A percentile compares a stretch with the other conserved stretches of the same genome.
phyloP scores from a whole-genome alignment of 1,140 invertebrate species.

The Drosophila pseudoobscura region DNA sequence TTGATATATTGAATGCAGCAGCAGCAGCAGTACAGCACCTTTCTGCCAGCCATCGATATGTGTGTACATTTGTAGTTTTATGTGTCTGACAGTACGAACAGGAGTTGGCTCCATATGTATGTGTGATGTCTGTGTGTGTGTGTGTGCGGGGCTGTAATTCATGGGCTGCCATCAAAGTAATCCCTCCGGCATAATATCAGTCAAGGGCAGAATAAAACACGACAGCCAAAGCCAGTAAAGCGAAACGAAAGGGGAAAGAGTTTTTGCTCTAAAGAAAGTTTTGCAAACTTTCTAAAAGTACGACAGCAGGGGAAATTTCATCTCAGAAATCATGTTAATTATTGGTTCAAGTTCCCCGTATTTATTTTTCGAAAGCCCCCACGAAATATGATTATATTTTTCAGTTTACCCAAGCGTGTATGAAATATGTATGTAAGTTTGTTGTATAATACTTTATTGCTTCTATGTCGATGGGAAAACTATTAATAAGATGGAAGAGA shows the following conservation, averaged over 20 bases:
- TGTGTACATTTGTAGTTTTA: constrained; percentile 39
- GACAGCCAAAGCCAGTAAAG: constrained; percentile 50
- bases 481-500: constrained; percentile 42
- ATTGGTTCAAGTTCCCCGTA: constrained; percentile 24
- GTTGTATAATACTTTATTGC: constrained; percentile 29
- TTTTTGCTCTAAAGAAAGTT: constrained; percentile 24
- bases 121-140: background rate
- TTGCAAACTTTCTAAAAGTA: background rate
- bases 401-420: constrained; percentile 27
- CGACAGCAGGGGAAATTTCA: constrained; percentile 11
- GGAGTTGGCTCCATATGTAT: background rate
- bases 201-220: constrained; percentile 48
- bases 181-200: constrained; percentile 58
- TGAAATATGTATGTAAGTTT: background rate
- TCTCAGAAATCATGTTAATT: constrained; percentile 30
- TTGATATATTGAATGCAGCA: constrained; percentile 26
- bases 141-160: constrained; percentile 42
- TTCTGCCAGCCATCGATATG: constrained; percentile 1
- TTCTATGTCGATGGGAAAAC: constrained; percentile 45
- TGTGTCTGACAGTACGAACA: constrained; percentile 19
- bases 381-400: constrained; percentile 48
- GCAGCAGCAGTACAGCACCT: constrained; percentile 10
- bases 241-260: constrained; percentile 13
- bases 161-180: constrained; percentile 60
- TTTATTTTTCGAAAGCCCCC: background rate